Evolutionary conservation across 2,888 invertebrate species (phyloP), one percentile per base, ranked within the genome.

Genomic region (Coecobrya sp.): DNA sequence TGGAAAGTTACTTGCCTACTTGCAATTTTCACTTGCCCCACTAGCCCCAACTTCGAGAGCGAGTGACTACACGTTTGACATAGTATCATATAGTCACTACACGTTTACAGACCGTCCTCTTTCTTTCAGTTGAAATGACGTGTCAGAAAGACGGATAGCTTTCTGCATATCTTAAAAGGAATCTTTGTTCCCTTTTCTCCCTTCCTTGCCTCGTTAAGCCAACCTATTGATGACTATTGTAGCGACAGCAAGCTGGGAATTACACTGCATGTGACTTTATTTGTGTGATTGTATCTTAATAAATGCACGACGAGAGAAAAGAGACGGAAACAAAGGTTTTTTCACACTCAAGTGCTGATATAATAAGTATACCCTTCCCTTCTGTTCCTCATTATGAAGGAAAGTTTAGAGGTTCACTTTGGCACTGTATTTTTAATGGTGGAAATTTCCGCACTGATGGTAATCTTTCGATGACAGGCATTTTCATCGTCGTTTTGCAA

Each of bases 131-230:
- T 55, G 4, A 49, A 85, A 65, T 5, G 65, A 84, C 36, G 88
- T 89, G 89, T 73, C 89, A 89, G 42, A 52, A 70, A 70, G 89
- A 84, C 55, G 81, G 27, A 84, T 84, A 84, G 68, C 36, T 65
- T 25, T 22, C 36, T 59, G 49, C 89, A 70, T 82, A 82, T 89
- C 89, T 89, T 82, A 73, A 89, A 89, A 84, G 89, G 59, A 89
- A 89, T 89, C 89, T 89, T 89, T 65, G 81, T 81, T 42, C 45
- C 62, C 73, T 70, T 70, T 70, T 70, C 68, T 36, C 42, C 25
- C 25, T 30, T 2, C 13, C 30, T 36, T 36, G 70, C 70, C 36
- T 70, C 70, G 70, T 70, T 70, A 70, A 70, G 42, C 42, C 13
- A 70, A 42, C 70, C 70, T 70, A 70, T 70, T 42, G 70, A 70